Conservation (phyloP, 2,797 vertebrate genomes). For the Gambusia yucatana region DNA sequence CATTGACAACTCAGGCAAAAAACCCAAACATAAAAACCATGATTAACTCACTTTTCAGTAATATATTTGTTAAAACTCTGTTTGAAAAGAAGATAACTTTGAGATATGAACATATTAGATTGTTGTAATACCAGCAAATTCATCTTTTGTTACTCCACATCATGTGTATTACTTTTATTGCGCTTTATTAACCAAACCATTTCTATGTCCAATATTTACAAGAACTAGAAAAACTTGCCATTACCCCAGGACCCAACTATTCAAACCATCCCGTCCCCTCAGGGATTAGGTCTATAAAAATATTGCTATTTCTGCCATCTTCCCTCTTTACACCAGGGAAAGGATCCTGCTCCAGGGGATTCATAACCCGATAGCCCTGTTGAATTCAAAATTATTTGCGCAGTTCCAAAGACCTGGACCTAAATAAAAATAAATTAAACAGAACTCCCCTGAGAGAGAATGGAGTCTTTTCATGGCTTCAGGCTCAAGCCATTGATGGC, state of each 20-base stretch:
- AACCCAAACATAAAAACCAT: neutral
- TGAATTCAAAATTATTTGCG: conserved; percentile 61
- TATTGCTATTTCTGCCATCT: conserved; percentile 51
- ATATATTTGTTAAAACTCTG: neutral
- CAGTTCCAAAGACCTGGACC: conserved; percentile 55
- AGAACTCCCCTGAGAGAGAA: conserved; percentile 42
- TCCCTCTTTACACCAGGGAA: conserved; percentile 46
- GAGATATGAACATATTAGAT: neutral
- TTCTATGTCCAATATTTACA: neutral
- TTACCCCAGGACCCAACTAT: neutral
- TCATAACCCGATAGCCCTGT: conserved; percentile 47
- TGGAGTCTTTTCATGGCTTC: conserved; percentile 33
- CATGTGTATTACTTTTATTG: neutral
- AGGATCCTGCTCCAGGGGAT: conserved; percentile 56
- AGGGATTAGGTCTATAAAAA: conserved; percentile 37
- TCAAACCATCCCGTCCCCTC: conserved; percentile 5
- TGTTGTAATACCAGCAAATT: neutral
- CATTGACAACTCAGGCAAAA: neutral
- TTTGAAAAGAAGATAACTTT: neutral
- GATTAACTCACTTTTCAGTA: neutral
- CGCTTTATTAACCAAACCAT: neutral
- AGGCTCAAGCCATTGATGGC: conserved; percentile 40
- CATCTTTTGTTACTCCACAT: neutral
- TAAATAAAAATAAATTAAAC: conserved; percentile 69
- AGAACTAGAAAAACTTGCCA: neutral